These are phyloP conservation scores for Sebastolobus alascanus DNA, from an alignment of 2,797 vertebrate genomes.

Conservation along the genomic window DNA sequence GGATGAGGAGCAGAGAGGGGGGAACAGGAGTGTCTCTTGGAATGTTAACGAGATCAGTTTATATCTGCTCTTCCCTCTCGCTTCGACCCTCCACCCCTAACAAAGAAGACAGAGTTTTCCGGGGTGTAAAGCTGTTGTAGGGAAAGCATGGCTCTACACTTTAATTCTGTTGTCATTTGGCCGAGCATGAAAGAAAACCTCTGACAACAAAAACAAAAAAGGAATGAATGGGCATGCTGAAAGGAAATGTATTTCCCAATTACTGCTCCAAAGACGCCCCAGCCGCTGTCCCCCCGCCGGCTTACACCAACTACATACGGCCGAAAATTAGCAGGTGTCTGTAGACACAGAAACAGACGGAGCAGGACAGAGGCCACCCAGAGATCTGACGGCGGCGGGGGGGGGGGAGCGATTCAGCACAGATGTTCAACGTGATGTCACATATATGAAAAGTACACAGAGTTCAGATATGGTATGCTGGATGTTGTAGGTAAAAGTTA, in stretches of 20 bases:
- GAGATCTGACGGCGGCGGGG: constrained; percentile 40
- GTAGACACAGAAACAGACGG: constrained; percentile 75
- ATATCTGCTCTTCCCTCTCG: constrained; percentile 78
- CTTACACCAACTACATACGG: constrained; percentile 73
- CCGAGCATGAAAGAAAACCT: constrained; percentile 80
- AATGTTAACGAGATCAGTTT: constrained; percentile 88
- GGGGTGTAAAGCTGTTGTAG: constrained; percentile 77
- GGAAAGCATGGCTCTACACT: constrained; percentile 75
- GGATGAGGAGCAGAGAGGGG: constrained; percentile 46
- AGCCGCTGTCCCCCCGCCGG: constrained; percentile 54
- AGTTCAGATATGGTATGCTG: constrained; percentile 52
- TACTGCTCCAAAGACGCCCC: constrained; percentile 71
- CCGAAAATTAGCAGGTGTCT: constrained; percentile 87
- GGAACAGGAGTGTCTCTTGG: constrained; percentile 77
- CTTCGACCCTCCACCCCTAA: constrained; percentile 64
- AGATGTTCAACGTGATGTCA: constrained; percentile 76
- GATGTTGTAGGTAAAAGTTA: constrained; percentile 15
- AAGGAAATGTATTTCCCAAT: constrained; percentile 84
- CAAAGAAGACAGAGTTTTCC: constrained; percentile 73
- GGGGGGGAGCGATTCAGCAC: constrained; percentile 42
- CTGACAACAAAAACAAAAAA: constrained; percentile 72
- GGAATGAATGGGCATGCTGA: constrained; percentile 74
- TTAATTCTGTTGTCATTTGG: constrained; percentile 85
- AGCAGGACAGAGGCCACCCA: constrained; percentile 75
- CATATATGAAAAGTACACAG: constrained; percentile 38